phyloP scores from a whole-genome alignment of 2,113 vertebrate genomes.

The Geococcyx californianus region DNA sequence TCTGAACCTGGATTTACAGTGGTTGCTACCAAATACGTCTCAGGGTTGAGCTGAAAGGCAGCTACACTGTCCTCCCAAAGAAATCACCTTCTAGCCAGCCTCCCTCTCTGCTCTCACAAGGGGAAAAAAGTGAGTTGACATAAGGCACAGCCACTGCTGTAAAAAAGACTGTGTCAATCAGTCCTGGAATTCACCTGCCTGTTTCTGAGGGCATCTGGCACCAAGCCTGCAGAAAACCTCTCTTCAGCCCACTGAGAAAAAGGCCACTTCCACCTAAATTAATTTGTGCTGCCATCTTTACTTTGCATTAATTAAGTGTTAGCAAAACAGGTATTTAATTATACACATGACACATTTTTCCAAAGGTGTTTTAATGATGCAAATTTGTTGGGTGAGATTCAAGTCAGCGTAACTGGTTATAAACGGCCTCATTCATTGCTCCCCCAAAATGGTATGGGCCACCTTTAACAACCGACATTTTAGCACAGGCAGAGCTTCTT shows the following conservation, averaged over 20 bases:
- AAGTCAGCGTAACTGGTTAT: neutral
- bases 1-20: neutral
- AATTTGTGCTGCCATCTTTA: conserved; percentile 38
- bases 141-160: neutral
- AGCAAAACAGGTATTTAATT: conserved; percentile 66
- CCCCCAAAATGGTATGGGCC: neutral
- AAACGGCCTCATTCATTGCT: neutral
- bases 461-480: neutral
- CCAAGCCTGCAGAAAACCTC: neutral
- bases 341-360: conserved; percentile 53
- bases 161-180: neutral
- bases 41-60: neutral
- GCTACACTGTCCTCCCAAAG: neutral
- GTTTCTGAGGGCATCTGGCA: neutral
- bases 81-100: neutral
- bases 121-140: neutral
- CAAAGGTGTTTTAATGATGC: conserved; percentile 50
- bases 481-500: neutral
- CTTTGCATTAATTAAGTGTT: conserved; percentile 57
- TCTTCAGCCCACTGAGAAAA: conserved; percentile 16
- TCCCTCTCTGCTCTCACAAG: neutral
- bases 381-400: conserved; percentile 49
- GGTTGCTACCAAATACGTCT: neutral
- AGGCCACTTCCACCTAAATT: conserved; percentile 48
- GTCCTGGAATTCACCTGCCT: neutral